A percentile compares a stretch with the other conserved stretches of the same genome.
phyloP scores from a whole-genome alignment of 2,888 invertebrate genomes.

The Zootermopsis nevadensis region DNA sequence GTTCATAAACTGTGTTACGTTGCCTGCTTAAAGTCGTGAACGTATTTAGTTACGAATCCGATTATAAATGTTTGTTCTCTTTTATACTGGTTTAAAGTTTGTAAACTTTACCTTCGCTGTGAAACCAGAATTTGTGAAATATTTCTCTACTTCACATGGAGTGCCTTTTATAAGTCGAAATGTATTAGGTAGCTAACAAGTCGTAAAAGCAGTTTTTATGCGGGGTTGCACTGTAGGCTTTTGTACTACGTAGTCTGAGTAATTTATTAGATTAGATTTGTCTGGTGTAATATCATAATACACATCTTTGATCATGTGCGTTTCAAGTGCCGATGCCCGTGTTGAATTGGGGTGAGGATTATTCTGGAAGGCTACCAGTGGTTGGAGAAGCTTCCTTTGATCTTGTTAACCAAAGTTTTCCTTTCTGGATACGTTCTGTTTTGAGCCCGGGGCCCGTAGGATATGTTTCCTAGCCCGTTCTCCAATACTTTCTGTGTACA shows the following conservation, averaged over 20 bases:
- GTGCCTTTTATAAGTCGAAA: too few species aligned
- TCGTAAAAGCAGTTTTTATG: too few species aligned
- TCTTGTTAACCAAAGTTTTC: slow-evolving; percentile 34
- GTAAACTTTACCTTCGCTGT: too few species aligned
- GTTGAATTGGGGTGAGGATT: not conserved
- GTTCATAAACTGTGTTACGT: too few species aligned
- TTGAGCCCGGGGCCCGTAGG: not conserved
- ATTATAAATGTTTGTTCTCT: too few species aligned
- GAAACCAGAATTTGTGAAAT: too few species aligned
- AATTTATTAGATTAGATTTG: slow-evolving; percentile 24
- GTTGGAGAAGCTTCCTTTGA: slow-evolving; percentile 22
- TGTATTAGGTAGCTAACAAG: too few species aligned
- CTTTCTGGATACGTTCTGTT: not conserved
- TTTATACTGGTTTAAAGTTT: too few species aligned
- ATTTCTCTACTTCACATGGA: too few species aligned
- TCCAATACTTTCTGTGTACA: slow-evolving; percentile 11
- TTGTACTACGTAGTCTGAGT: not conserved
- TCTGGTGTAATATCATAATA: slow-evolving; percentile 31
- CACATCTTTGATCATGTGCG: slow-evolving; percentile 28
- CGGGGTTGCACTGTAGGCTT: too few species aligned
- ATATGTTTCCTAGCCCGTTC: not conserved
- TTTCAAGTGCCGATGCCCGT: slow-evolving; percentile 14
- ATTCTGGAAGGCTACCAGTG: slow-evolving; percentile 18
- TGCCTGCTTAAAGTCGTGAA: too few species aligned
- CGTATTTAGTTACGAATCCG: too few species aligned